Evolutionary conservation across 2,113 vertebrate genomes (phyloP), one percentile per base, ranked within the genome.

Genomic region (Halcyon senegalensis): DNA sequence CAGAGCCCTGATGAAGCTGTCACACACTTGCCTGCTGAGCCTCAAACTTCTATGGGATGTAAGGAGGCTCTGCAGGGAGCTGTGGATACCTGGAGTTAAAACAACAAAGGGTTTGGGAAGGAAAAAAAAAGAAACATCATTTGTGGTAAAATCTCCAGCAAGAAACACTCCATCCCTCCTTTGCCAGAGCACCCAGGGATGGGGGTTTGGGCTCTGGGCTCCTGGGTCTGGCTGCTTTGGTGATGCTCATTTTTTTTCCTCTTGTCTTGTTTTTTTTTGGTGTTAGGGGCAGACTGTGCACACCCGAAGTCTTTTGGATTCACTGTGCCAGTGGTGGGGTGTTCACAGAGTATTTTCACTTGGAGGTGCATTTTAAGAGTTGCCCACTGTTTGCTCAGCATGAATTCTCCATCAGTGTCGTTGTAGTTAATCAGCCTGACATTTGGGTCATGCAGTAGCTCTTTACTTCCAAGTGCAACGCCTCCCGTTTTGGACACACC

Each of bases 401-500:
- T 6, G 41, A 37, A 24, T 43, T 74, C 48, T 89, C 41, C 58
- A 11, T 56, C 1, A 0, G 3, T 9, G 6, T 27, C 2, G 2
- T 35, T 67, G 43, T 48, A 35, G 53, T 78, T 35, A 24, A 37
- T 53, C 50, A 31, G 5, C 13, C 37, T 58, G 43, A 17, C 11
- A 1, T 27, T 35, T 24, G 12, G 25, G 58, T 66, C n/a, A 3
- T 39, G 37, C 28, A 11, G 1, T 16, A 39, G 33, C 56, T 85
- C 33, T 76, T 76, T 23, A 3, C 20, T 79, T 80, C 48, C 23
- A 44, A 44, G 68, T 10, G 10, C 59, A 56, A 13, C 27, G 9
- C 43, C 66, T n/a, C n/a, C n/a, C 1, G 0, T 35, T 74, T 74
- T n/a, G 37, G n/a, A 50, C 10, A 5, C 13, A 35, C n/a, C 46